A percentile compares a stretch with the other conserved stretches of the same genome.
Conservation (phyloP, 2,113 vertebrate species). For the Mus pahari region DNA sequence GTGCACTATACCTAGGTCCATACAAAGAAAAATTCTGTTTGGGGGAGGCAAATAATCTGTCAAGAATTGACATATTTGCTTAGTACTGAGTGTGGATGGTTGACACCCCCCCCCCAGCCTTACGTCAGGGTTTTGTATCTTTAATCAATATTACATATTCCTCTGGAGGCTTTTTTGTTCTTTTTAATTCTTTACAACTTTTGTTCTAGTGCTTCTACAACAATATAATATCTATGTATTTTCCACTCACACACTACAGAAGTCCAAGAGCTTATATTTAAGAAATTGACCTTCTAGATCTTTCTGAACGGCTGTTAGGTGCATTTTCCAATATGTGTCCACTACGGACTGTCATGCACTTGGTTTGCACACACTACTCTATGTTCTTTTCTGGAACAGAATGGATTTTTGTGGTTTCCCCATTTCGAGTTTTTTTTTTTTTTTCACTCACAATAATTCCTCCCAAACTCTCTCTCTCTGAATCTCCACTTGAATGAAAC, state of each 20-base stretch:
- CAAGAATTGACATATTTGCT: not conserved
- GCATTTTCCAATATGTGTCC: not conserved
- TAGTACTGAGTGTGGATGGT: not conserved
- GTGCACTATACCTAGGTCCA: not conserved
- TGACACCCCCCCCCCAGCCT: not conserved
- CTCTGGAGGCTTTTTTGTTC: not conserved
- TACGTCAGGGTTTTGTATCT: not conserved
- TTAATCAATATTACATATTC: not conserved
- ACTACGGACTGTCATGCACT: not conserved
- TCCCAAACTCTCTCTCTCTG: not conserved
- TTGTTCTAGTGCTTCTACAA: not conserved
- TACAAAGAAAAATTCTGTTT: not conserved
- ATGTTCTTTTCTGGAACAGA: not conserved
- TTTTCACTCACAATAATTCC: not conserved
- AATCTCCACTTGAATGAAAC: too few species aligned
- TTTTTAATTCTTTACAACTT: not conserved
- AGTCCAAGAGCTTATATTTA: not conserved
- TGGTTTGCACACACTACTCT: not conserved
- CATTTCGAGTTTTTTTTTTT: constrained; percentile 35
- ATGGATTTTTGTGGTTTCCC: not conserved
- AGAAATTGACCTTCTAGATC: not conserved
- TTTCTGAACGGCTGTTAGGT: not conserved
- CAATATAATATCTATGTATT: not conserved
- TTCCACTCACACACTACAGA: not conserved
- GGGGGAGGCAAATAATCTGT: not conserved